phyloP scores from a whole-genome alignment of 2,113 vertebrate genomes.

The Arizona elegans region DNA sequence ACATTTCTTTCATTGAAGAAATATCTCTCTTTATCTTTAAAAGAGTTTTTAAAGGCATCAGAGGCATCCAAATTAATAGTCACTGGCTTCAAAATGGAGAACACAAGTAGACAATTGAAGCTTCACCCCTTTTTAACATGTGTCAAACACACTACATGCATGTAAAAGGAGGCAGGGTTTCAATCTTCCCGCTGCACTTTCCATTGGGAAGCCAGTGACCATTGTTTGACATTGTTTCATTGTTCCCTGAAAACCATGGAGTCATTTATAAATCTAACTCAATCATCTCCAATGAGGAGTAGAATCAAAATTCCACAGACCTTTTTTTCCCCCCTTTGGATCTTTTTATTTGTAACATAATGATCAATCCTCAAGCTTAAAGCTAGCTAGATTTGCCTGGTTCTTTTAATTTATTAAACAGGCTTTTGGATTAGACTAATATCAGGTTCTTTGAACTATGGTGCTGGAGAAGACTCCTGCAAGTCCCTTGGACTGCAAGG shows the following conservation, averaged over 20 bases:
- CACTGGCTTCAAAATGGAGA: background rate
- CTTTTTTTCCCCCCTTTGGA: background rate
- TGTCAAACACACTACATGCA: background rate
- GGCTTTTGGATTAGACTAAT: background rate
- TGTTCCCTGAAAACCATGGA: background rate
- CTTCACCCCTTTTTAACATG: background rate
- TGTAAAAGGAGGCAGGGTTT: background rate
- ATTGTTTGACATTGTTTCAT: too few relatives aligned
- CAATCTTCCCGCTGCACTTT: background rate
- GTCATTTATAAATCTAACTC: background rate
- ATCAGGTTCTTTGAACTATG: background rate
- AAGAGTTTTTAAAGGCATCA: background rate
- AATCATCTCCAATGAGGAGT: background rate
- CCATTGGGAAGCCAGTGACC: background rate
- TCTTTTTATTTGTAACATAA: background rate
- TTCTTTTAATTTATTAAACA: background rate
- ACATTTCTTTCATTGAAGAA: background rate
- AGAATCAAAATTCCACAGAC: background rate
- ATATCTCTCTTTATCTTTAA: too few relatives aligned
- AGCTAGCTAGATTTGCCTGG: background rate
- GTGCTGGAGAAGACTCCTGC: too few relatives aligned
- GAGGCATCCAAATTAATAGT: background rate
- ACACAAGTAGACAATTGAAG: background rate
- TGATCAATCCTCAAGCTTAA: background rate
- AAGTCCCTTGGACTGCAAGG: too few relatives aligned